Base-by-base conservation (phyloP, 2,888 invertebrate genomes). In the Crepidodera aurea region DNA sequence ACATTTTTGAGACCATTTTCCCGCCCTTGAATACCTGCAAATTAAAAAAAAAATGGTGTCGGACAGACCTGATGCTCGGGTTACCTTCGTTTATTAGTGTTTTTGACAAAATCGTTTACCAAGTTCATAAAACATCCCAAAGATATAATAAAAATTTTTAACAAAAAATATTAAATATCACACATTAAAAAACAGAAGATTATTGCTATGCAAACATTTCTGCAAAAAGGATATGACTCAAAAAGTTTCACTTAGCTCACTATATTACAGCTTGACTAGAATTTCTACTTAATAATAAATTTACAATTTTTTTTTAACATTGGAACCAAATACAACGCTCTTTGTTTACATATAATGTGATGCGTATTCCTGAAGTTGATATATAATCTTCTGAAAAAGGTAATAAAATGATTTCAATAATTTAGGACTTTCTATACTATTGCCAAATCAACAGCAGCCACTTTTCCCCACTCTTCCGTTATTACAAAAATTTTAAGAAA, bases 201-300 rank as follows among this genome's bases (percentile, higher is more conserved):
- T 84, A 84, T 84, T 84, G 83, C 84, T 84, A 83, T 81, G 82
- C 82, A 82, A 82, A 77, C 73, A 73, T 73, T 75, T 68, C 51
- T 51, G 56, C 51, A 56, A 62, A 44, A 72, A 68, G 66, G 72
- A 69, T 62, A 62, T 65, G 65, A 61, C 61, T 63, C 65, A 67
- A 61, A 51, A 64, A 32, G 34, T 61, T 60, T 64, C 51, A 63
- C 55, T 61, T 62, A 68, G 65, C 62, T 64, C 64, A 50, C 62
- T 62, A 62, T 62, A 39, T 62, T 63, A 63, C 63, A 63, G 59
- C 59, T 63, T 50, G 10, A 39, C 63, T 63, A 66, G 53, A 60
- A 53, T 60, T 60, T 65, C 64, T 65, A 67, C 55, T 64, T 64
- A 66, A 66, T 58, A 59, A 39, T 39, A 48, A 62, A 57, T 62